A percentile compares a stretch with the other conserved stretches of the same genome.
phyloP scores from a whole-genome alignment of 1,140 invertebrate genomes.

The Hylyphantes graminicola region DNA sequence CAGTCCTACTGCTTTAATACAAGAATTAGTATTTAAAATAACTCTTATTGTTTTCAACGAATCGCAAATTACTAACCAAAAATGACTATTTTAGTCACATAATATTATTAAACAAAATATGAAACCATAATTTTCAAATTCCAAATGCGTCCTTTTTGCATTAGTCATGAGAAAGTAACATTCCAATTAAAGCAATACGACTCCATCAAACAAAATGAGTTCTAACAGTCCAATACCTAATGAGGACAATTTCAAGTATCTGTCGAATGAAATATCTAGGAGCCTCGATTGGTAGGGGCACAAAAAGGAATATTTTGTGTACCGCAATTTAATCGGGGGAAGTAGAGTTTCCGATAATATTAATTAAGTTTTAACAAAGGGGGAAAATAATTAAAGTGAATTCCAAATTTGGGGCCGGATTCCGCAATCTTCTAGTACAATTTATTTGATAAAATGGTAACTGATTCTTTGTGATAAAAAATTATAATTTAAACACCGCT shows the following conservation, averaged over 20 bases:
- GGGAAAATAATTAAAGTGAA: slow-evolving; percentile 44
- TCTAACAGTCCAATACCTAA: not conserved
- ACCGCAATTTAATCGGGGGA: slow-evolving; percentile 30
- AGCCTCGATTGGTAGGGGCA: not conserved
- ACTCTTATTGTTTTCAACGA: no score
- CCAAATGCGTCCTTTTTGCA: no score
- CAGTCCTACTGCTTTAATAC: no score
- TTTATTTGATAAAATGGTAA: no score
- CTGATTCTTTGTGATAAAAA: no score
- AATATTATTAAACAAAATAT: not conserved
- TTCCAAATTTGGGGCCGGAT: no score
- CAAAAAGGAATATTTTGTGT: slow-evolving; percentile 37
- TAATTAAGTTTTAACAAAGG: slow-evolving; percentile 47
- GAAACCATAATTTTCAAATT: not conserved
- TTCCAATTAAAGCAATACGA: slow-evolving; percentile 31
- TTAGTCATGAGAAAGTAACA: no score
- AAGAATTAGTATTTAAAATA: no score
- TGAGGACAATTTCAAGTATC: slow-evolving; percentile 24
- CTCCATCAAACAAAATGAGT: slow-evolving; percentile 9
- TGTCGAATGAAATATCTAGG: not conserved
- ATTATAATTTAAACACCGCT: no score
- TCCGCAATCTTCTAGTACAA: no score
- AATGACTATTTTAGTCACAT: not conserved
- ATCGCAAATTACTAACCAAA: not conserved
- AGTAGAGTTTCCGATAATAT: slow-evolving; percentile 39